Evolutionary conservation across 2,113 vertebrate species (phyloP), one percentile per base, ranked within the genome.

Genomic region (Tylochromis polylepis): DNA sequence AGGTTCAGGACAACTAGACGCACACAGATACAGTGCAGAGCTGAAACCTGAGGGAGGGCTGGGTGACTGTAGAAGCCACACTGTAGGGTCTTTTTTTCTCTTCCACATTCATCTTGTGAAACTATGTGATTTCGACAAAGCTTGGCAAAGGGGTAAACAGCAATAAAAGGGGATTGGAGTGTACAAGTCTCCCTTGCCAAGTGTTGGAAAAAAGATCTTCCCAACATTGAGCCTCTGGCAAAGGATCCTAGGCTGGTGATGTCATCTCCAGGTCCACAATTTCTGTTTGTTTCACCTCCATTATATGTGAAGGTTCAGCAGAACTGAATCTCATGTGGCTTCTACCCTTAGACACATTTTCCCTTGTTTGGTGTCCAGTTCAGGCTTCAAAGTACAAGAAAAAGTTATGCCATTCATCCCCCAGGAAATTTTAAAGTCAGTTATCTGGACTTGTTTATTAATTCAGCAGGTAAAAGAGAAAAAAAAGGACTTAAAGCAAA

Each of bases 221-320:
- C 85, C 87, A 86, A 80, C 88, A 91, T 82, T 87, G 91, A 91
- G 91, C 55, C 86, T 84, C 93, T 95, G 93, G 93, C 93, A 93
- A 51, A 84, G 43, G 84, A 84, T 82, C 92, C 86, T 80, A 79
- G 56, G 82, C 78, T 31, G 89, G 89, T 94, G 92, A 95, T 95
- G 94, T 95, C 93, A 95, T 95, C 87, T 80, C 65, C 83, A 91
- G 90, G 91, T 95, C 93, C 87, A 89, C 89, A 87, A 88, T 92
- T 89, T 93, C 81, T 92, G 87, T 94, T 92, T 94, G 91, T 89
- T 93, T 95, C 93, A 93, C 83, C 88, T 94, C 89, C 83, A 88
- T 89, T 89, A 89, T 85, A 79, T 88, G 89, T 75, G 82, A 92
- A 86, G 88, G 87, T 93, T 92, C 81, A 86, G 87, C 87, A 86